These are phyloP conservation scores for Drosophila azteca DNA, from an alignment of 1,140 invertebrate species.

Conservation along the genomic window DNA sequence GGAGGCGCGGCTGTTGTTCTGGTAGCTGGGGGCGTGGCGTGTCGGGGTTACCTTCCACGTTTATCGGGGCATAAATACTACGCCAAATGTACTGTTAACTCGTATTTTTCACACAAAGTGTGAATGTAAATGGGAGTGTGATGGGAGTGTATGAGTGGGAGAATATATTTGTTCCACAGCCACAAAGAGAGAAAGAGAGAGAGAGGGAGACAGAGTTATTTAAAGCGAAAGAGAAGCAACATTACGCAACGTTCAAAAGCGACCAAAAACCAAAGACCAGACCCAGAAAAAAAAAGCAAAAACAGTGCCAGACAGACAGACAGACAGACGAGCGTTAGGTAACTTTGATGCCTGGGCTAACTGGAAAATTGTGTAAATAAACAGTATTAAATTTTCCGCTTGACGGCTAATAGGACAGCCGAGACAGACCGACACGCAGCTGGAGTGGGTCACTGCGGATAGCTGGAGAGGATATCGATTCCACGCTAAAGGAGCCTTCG, in stretches of 20 bases:
- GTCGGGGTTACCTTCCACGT: constrained; percentile 6
- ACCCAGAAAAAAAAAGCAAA: constrained; percentile 5
- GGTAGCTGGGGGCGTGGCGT: constrained; percentile 7
- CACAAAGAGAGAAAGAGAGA: constrained; percentile 3
- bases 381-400: constrained; percentile 72
- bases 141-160: constrained; percentile 8
- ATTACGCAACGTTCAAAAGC: constrained; percentile 53
- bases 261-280: neutral
- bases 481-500: constrained; percentile 32
- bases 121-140: constrained; percentile 45
- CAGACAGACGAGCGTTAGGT: constrained; percentile 12
- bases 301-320: neutral
- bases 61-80: constrained; percentile 73
- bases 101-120: constrained; percentile 70
- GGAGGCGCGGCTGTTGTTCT: neutral
- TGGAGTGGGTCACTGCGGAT: constrained; percentile 21
- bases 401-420: constrained; percentile 69
- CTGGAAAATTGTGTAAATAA: constrained; percentile 71
- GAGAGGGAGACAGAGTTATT: constrained; percentile 20
- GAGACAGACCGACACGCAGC: constrained; percentile 54
- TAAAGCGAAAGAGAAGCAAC: constrained; percentile 31
- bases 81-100: constrained; percentile 78
- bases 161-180: constrained; percentile 28
- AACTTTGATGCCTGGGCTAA: constrained; percentile 4
- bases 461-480: constrained; percentile 66